A percentile compares a stretch with the other conserved stretches of the same genome.
phyloP scores from a whole-genome alignment of 2,113 vertebrate species.

The Gnathonemus longibarbis region DNA sequence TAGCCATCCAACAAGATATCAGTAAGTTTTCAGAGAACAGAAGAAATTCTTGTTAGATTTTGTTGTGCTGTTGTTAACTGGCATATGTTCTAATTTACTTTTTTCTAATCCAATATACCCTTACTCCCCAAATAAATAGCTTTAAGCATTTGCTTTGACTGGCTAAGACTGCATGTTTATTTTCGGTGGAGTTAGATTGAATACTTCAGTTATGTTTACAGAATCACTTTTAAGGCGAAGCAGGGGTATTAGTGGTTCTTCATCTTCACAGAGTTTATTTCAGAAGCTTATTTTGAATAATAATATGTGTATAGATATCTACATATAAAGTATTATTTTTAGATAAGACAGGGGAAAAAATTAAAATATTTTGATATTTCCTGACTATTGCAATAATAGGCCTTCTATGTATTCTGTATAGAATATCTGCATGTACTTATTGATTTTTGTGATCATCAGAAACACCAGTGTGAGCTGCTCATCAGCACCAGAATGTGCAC shows the following conservation, averaged over 20 bases:
- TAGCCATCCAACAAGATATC: not conserved
- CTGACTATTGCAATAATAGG: not conserved
- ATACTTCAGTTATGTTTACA: not conserved
- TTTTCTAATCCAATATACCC: not conserved
- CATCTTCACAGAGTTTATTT: not conserved
- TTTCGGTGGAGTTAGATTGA: not conserved
- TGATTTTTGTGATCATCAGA: not conserved
- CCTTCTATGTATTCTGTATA: not conserved
- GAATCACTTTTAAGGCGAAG: not conserved
- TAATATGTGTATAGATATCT: too few species aligned
- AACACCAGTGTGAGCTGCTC: not conserved
- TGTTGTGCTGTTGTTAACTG: not conserved
- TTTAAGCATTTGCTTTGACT: not conserved
- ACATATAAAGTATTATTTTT: too few species aligned
- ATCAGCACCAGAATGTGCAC: not conserved
- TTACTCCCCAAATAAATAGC: too few species aligned
- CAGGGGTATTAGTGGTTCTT: not conserved
- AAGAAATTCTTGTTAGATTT: not conserved
- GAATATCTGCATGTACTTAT: not conserved
- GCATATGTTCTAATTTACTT: not conserved
- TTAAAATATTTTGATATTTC: not conserved
- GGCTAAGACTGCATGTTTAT: not conserved
- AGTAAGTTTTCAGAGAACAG: not conserved
- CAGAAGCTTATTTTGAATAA: not conserved
- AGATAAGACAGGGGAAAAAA: not conserved